These are phyloP conservation scores for Acipenser ruthenus DNA, from an alignment of 2,797 vertebrate genomes.

Conservation along the genomic window DNA sequence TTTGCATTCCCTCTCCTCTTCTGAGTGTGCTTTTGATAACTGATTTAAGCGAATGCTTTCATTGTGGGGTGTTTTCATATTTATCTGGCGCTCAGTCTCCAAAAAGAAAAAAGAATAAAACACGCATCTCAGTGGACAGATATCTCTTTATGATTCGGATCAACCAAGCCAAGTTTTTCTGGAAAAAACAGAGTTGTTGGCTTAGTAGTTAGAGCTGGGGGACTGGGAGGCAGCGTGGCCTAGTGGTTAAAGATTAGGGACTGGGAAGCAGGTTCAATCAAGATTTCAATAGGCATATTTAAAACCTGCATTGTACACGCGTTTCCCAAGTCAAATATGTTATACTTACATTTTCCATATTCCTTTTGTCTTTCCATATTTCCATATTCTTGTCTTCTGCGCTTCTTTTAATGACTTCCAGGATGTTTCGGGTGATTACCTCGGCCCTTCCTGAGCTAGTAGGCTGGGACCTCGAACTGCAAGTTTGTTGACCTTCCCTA, in stretches of 20 bases:
- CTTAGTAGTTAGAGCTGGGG: not conserved
- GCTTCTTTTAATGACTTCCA: not conserved
- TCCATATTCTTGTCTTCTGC: conserved; percentile 49
- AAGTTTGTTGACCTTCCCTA: not conserved
- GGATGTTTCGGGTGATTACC: not conserved
- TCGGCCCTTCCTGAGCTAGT: not conserved
- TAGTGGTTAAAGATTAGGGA: not conserved
- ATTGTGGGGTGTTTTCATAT: too few species aligned
- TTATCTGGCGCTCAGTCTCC: too few species aligned
- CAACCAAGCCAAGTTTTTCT: not conserved
- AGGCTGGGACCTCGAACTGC: not conserved
- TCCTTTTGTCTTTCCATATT: conserved; percentile 60
- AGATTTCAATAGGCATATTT: not conserved
- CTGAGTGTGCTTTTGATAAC: too few species aligned
- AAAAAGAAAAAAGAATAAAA: too few species aligned
- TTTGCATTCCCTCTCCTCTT: too few species aligned
- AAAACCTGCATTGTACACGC: too few species aligned
- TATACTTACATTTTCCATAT: conserved; percentile 61
- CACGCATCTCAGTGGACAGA: too few species aligned
- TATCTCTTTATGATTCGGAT: too few species aligned
- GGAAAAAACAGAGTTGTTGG: not conserved
- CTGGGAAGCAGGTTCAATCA: not conserved
- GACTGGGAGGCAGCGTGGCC: not conserved
- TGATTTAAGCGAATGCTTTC: too few species aligned
- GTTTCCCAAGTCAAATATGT: not conserved